Percentiles rank a stretch among this genome's conserved stretches.
phyloP scores from a whole-genome alignment of 2,113 vertebrate species.

The Gila orcuttii region DNA sequence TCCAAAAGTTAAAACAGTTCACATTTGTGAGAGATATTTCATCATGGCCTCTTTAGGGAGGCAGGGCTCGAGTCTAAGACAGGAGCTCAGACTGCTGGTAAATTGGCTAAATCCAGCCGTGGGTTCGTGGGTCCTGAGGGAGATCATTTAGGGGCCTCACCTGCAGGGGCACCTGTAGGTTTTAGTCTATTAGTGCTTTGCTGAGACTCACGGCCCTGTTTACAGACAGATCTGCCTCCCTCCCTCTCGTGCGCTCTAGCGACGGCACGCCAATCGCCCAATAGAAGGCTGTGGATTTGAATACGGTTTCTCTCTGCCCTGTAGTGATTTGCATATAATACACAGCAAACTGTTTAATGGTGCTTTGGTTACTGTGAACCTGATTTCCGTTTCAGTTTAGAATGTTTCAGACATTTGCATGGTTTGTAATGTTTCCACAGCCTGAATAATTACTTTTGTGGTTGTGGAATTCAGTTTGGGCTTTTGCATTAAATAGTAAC shows the following conservation, averaged over 20 bases:
- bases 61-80: constrained; percentile 50
- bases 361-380: neutral
- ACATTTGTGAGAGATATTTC: constrained; percentile 55
- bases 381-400: neutral
- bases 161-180: constrained; percentile 61
- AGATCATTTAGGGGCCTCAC: constrained; percentile 59
- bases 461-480: neutral
- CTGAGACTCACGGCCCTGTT: constrained; percentile 50
- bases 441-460: neutral
- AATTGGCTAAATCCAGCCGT: constrained; percentile 61
- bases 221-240: constrained; percentile 42
- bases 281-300: constrained; percentile 46
- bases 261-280: constrained; percentile 24
- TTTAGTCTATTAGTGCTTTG: constrained; percentile 51
- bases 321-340: constrained; percentile 2
- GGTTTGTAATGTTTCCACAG: neutral
- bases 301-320: neutral
- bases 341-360: constrained; percentile 6
- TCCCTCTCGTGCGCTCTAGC: neutral
- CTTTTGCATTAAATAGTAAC: neutral
- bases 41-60: constrained; percentile 54
- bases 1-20: constrained; percentile 54
- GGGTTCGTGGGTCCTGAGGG: constrained; percentile 58
- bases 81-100: constrained; percentile 51
- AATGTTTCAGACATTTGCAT: neutral